phyloP scores from a whole-genome alignment of 2,113 vertebrate species.

The Pomatorhinus ruficollis region DNA sequence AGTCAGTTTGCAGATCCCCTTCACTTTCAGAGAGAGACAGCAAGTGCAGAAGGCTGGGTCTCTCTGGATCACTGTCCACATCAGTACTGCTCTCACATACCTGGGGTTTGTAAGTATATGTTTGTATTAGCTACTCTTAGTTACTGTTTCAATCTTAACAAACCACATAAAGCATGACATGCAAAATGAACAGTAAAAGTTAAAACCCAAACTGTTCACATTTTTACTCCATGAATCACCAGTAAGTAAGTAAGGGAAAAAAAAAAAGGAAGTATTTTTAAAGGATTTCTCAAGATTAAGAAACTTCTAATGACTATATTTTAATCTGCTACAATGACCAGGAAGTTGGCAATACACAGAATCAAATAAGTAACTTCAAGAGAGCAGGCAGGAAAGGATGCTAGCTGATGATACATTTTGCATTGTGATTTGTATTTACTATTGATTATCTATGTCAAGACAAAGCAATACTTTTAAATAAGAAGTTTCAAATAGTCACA shows the following conservation, averaged over 20 bases:
- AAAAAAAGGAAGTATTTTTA: neutral
- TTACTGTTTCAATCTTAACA: neutral
- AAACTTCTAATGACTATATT: neutral
- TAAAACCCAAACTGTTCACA: neutral
- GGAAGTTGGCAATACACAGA: neutral
- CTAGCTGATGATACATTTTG: neutral
- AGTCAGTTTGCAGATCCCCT: conserved; percentile 43
- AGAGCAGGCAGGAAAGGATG: neutral
- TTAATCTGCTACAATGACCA: neutral
- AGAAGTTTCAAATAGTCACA: neutral
- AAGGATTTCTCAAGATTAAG: neutral
- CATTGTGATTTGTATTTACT: neutral
- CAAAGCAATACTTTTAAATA: neutral
- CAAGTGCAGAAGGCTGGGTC: neutral
- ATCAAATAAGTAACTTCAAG: neutral
- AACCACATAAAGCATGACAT: neutral
- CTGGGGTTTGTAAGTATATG: conserved; percentile 32
- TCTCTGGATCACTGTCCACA: conserved; percentile 60
- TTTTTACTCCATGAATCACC: neutral
- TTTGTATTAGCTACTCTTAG: neutral
- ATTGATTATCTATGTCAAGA: neutral
- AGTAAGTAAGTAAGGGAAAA: fast-evolving
- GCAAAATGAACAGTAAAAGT: neutral
- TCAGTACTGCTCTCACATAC: conserved; percentile 58
- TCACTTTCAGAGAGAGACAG: conserved; percentile 59